Evolutionary conservation across 2,113 vertebrate species (phyloP).

Genomic region (Amphiprion ocellaris): DNA sequence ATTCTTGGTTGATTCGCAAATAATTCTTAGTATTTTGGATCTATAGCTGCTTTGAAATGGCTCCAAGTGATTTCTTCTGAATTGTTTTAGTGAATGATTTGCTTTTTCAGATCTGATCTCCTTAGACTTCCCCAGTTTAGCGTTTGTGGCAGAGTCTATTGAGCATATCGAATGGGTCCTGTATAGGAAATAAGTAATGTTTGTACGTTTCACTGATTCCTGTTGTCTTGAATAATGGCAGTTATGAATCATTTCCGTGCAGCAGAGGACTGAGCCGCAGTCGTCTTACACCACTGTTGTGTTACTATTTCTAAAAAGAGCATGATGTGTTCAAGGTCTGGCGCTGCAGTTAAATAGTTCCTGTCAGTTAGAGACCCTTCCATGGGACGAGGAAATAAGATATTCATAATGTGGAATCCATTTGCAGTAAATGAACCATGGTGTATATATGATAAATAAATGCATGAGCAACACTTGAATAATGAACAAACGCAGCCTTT

Average conservation of each 20-base stretch:
- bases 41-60: too few species aligned
- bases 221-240: not conserved
- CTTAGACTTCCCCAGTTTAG: too few species aligned
- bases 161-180: too few species aligned
- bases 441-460: not conserved
- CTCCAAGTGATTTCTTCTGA: too few species aligned
- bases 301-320: not conserved
- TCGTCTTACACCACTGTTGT: not conserved
- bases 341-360: not conserved
- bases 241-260: not conserved
- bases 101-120: too few species aligned
- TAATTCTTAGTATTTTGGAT: too few species aligned
- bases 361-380: not conserved
- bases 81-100: too few species aligned
- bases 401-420: not conserved
- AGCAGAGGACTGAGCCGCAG: not conserved
- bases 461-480: not conserved
- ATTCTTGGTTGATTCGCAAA: too few species aligned
- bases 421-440: not conserved
- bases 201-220: not conserved
- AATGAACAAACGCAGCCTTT: not conserved
- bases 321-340: not conserved
- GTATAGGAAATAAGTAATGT: too few species aligned
- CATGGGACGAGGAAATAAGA: not conserved
- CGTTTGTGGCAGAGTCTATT: too few species aligned